Conservation (phyloP, 2,888 invertebrate genomes). For the Apomyelois bistriatella region DNA sequence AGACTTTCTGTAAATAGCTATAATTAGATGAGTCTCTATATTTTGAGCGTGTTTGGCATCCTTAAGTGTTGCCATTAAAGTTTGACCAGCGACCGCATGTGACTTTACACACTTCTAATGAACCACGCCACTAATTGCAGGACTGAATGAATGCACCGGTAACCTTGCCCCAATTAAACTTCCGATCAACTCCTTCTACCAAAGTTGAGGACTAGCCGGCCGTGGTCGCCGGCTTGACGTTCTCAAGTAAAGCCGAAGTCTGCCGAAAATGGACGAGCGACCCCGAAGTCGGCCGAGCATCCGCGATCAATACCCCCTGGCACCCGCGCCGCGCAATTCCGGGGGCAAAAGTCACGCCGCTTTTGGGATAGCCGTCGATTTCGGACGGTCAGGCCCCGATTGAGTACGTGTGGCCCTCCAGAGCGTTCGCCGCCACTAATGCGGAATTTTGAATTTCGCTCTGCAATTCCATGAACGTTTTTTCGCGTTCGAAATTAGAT, state of each 20-base stretch:
- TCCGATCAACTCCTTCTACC: constrained; percentile 63
- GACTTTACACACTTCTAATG: neutral
- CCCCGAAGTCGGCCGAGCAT: constrained; percentile 60
- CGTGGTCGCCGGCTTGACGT: constrained; percentile 53
- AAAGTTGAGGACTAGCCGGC: constrained; percentile 51
- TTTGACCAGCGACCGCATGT: neutral
- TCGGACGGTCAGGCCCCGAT: constrained; percentile 60
- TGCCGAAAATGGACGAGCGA: constrained; percentile 56
- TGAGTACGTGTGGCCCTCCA: constrained; percentile 36
- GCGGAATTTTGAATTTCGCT: constrained; percentile 40
- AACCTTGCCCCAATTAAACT: constrained; percentile 77
- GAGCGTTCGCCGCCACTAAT: constrained; percentile 31
- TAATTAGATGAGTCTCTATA: too few species aligned
- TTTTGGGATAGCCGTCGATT: constrained; percentile 71
- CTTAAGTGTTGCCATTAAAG: neutral
- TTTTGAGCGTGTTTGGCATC: too few species aligned
- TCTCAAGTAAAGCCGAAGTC: constrained; percentile 65
- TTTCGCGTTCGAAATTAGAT: constrained; percentile 19
- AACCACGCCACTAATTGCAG: constrained; percentile 22
- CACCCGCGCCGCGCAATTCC: constrained; percentile 67
- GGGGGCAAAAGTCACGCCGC: constrained; percentile 73
- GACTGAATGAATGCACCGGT: constrained; percentile 41
- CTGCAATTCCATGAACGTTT: constrained; percentile 18
- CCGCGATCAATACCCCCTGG: constrained; percentile 72
- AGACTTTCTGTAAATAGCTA: too few species aligned